Evolutionary conservation across 2,113 vertebrate genomes (phyloP).

Genomic region (Larimichthys crocea): DNA sequence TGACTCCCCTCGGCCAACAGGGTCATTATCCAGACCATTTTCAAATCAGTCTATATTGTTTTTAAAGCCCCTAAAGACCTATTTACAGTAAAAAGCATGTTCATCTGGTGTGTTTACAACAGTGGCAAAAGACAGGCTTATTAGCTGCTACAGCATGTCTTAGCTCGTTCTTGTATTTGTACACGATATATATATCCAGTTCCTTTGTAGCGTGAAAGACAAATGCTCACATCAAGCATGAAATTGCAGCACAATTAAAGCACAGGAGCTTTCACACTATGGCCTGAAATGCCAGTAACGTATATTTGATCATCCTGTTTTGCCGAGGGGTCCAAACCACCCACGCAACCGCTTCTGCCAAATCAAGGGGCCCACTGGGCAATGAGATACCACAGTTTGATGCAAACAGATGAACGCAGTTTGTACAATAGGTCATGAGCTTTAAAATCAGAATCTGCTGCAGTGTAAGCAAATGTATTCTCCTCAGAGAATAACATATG

Average conservation of each 20-base stretch:
- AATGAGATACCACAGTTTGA: slow-evolving; percentile 13
- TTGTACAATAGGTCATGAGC: slow-evolving; percentile 47
- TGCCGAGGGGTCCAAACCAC: slow-evolving; percentile 45
- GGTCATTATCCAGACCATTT: slow-evolving; percentile 72
- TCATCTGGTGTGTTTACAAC: slow-evolving; percentile 41
- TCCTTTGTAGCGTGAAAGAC: slow-evolving; percentile 52
- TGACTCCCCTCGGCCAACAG: slow-evolving; percentile 63
- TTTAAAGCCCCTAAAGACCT: slow-evolving; percentile 44
- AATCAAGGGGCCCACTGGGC: slow-evolving; percentile 52
- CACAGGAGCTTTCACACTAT: slow-evolving; percentile 40
- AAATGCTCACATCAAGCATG: slow-evolving; percentile 57
- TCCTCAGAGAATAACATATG: background rate
- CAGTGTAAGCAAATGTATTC: background rate
- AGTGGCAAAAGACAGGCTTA: slow-evolving; percentile 19
- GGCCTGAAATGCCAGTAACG: slow-evolving; percentile 55
- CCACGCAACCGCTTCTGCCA: slow-evolving; percentile 59
- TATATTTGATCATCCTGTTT: slow-evolving; percentile 71
- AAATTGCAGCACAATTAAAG: slow-evolving; percentile 65
- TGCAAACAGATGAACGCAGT: slow-evolving; percentile 40
- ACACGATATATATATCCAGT: slow-evolving; percentile 18
- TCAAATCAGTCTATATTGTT: slow-evolving; percentile 76
- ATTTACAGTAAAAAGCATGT: slow-evolving; percentile 32
- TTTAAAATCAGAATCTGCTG: slow-evolving; percentile 22
- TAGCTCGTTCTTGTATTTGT: slow-evolving; percentile 16
- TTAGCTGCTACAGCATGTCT: slow-evolving; percentile 1